These are phyloP conservation scores for Cheilosia vernalis DNA, from an alignment of 2,888 invertebrate genomes.

Conservation along the genomic window DNA sequence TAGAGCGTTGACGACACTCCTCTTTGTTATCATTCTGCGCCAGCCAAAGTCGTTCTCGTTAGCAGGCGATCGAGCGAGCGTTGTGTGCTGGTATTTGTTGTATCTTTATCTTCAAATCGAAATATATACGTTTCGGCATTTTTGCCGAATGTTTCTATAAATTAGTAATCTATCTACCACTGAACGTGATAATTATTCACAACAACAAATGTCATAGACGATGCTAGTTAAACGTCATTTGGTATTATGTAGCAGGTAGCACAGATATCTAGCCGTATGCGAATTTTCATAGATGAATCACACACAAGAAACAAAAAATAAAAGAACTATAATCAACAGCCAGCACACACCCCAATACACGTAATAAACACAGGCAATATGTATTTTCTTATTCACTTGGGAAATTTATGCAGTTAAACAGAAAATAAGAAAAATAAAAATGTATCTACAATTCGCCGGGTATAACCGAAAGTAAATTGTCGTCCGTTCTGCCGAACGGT, in stretches of 20 bases:
- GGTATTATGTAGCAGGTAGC: constrained; percentile 15
- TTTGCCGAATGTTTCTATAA: constrained; percentile 32
- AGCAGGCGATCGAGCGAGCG: constrained; percentile 32
- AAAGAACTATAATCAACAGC: constrained; percentile 37
- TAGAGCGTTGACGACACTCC: constrained; percentile 32
- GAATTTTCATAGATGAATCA: constrained; percentile 65
- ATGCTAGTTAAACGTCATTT: constrained; percentile 24
- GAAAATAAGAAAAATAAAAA: constrained; percentile 21
- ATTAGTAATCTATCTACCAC: constrained; percentile 33
- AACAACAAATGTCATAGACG: not conserved
- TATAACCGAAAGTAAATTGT: not conserved
- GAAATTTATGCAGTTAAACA: constrained; percentile 37
- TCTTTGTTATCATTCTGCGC: constrained; percentile 65
- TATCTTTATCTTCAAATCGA: constrained; percentile 27
- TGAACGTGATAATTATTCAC: constrained; percentile 18
- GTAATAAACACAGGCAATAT: constrained; percentile 13
- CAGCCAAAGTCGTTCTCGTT: not conserved
- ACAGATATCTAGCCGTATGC: constrained; percentile 38
- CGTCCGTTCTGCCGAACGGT: constrained; percentile 38
- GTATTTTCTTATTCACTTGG: constrained; percentile 36
- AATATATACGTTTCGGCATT: constrained; percentile 21
- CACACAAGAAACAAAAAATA: constrained; percentile 17
- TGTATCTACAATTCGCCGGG: constrained; percentile 34
- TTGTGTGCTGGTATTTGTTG: constrained; percentile 37
- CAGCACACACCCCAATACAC: constrained; percentile 58